Percentiles rank a stretch among this genome's conserved stretches.
Evolutionary conservation across 2,888 invertebrate genomes (phyloP).

Genomic region (Epicampocera succincta): DNA sequence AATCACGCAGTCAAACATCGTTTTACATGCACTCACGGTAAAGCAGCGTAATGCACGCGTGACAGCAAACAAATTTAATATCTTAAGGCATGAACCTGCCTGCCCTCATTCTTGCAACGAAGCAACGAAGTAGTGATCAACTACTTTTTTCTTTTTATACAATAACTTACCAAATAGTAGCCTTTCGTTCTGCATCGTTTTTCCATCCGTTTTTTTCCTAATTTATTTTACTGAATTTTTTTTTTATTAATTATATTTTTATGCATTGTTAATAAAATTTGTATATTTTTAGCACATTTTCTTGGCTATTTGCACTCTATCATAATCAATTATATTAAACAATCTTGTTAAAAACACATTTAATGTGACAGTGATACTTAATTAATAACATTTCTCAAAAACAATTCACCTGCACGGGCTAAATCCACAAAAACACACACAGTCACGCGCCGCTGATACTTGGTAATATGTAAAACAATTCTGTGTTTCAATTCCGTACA

Average conservation of each 20-base stretch:
- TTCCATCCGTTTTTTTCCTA: not conserved
- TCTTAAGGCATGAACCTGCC: no score
- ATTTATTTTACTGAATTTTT: not conserved
- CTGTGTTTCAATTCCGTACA: not conserved
- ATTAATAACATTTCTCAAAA: slow-evolving; percentile 38
- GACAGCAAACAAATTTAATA: no score
- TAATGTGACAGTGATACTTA: slow-evolving; percentile 47
- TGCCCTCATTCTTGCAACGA: no score
- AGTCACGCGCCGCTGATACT: slow-evolving; percentile 2
- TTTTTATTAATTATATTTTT: not conserved
- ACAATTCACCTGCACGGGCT: slow-evolving; percentile 30
- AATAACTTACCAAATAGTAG: not conserved
- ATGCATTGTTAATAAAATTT: not conserved
- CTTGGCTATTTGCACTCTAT: slow-evolving; percentile 41
- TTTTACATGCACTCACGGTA: no score
- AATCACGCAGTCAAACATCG: no score
- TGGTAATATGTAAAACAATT: slow-evolving; percentile 22
- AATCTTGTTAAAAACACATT: slow-evolving; percentile 53
- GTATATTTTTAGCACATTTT: slow-evolving; percentile 23
- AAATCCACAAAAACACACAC: slow-evolving; percentile 22
- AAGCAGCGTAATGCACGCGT: no score
- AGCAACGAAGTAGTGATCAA: no score
- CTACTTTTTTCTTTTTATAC: no score
- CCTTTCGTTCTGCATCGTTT: not conserved
- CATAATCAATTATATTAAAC: slow-evolving; percentile 48